These are phyloP conservation scores for Coregonus suidteri DNA, from an alignment of 2,797 vertebrate genomes.

Conservation along the genomic window DNA sequence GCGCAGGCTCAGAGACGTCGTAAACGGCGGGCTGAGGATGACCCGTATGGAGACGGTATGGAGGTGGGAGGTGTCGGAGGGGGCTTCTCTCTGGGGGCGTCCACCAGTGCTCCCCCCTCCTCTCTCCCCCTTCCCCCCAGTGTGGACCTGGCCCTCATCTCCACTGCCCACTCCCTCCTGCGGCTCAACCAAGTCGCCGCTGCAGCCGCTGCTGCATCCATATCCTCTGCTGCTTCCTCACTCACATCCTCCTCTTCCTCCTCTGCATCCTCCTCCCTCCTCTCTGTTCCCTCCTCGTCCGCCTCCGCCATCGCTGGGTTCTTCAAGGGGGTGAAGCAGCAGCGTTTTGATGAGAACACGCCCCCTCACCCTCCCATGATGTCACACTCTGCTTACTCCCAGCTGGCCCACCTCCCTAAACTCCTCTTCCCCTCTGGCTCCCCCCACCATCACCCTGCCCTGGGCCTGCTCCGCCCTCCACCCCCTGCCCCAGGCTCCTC, in stretches of 20 bases:
- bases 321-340: constrained; percentile 74
- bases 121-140: constrained; percentile 76
- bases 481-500: constrained; percentile 63
- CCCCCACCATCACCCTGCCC: constrained; percentile 67
- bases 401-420: constrained; percentile 76
- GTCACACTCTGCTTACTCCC: constrained; percentile 76
- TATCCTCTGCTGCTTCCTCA: constrained; percentile 57
- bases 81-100: constrained; percentile 58
- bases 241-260: constrained; percentile 48
- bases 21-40: constrained; percentile 71
- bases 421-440: constrained; percentile 77
- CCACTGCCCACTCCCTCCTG: constrained; percentile 76
- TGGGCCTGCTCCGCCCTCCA: constrained; percentile 68
- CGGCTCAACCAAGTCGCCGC: constrained; percentile 78
- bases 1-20: constrained; percentile 71
- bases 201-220: constrained; percentile 68
- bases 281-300: constrained; percentile 70
- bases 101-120: constrained; percentile 68
- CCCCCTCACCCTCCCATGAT: constrained; percentile 74
- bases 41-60: constrained; percentile 63
- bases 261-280: constrained; percentile 57
- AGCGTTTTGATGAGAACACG: constrained; percentile 80
- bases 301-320: constrained; percentile 72
- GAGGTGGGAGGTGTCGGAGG: constrained; percentile 55
- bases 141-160: constrained; percentile 79